A percentile compares a stretch with the other conserved stretches of the same genome.
Evolutionary conservation across 2,797 vertebrate species (phyloP).

Genomic region (Enteromius fasciolatus): DNA sequence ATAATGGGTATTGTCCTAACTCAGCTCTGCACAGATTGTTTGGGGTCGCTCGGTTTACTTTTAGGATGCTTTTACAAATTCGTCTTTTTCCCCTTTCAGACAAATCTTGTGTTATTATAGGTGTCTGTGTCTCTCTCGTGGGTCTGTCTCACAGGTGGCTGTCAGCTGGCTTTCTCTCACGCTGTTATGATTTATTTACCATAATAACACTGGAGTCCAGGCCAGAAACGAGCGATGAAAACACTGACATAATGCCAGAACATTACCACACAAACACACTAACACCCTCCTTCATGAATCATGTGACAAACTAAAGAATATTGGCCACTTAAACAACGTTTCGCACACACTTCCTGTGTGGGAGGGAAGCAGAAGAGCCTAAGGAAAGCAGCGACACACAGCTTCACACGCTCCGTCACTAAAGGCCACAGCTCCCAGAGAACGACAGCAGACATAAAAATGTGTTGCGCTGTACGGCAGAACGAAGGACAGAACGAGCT

Average conservation of each 20-base stretch:
- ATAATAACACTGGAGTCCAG: conserved; percentile 48
- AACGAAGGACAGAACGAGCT: conserved; percentile 54
- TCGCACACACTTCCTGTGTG: not conserved
- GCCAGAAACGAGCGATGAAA: conserved; percentile 47
- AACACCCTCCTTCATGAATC: not conserved
- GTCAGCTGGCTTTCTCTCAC: conserved; percentile 53
- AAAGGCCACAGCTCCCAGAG: not conserved
- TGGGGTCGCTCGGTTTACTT: not conserved
- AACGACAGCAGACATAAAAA: conserved; percentile 90
- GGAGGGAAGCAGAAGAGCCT: not conserved
- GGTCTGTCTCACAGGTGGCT: conserved; percentile 55
- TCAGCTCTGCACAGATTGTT: not conserved
- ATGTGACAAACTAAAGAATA: not conserved
- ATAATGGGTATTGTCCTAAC: not conserved
- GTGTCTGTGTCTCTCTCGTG: conserved; percentile 22
- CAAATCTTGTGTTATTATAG: not conserved
- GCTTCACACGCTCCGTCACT: not conserved
- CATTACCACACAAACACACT: not conserved
- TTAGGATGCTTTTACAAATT: not conserved
- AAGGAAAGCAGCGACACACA: not conserved
- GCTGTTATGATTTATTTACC: conserved; percentile 45
- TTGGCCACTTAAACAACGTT: not conserved
- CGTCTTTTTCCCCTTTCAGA: not conserved
- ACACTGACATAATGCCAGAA: conserved; percentile 51
- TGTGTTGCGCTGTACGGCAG: conserved; percentile 83